Percentiles rank a stretch among this genome's conserved stretches.
Conservation (phyloP, 2,797 vertebrate genomes). For the Brachyalestes nurse region DNA sequence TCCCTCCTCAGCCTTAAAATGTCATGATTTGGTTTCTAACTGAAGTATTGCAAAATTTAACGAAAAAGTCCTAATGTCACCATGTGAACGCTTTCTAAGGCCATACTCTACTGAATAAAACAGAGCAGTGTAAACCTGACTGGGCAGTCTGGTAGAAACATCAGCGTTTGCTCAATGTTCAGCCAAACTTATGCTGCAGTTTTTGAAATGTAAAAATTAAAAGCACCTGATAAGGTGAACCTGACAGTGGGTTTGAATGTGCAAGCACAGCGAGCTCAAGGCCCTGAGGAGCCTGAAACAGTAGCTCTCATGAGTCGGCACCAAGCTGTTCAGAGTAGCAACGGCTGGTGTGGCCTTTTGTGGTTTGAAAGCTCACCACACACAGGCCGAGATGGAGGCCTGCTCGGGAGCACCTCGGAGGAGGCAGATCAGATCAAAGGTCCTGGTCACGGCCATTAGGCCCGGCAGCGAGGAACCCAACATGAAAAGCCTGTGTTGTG, state of each 20-base stretch:
- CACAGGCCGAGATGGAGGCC: conserved; percentile 70
- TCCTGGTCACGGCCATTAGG: conserved; percentile 86
- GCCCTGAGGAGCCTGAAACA: conserved; percentile 41
- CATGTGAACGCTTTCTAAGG: too few species aligned
- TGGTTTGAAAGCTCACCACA: conserved; percentile 63
- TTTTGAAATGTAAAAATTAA: neutral
- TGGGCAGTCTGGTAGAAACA: too few species aligned
- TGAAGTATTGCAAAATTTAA: too few species aligned
- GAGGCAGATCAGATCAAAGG: conserved; percentile 86
- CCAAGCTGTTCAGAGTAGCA: conserved; percentile 62
- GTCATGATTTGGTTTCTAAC: too few species aligned
- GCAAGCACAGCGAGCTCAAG: neutral
- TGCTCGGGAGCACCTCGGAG: conserved; percentile 74
- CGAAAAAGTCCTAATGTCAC: too few species aligned
- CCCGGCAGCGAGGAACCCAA: conserved; percentile 75
- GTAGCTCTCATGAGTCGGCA: conserved; percentile 64
- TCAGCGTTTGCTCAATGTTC: too few species aligned
- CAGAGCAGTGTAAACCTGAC: too few species aligned
- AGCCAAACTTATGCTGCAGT: neutral
- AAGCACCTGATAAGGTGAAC: neutral
- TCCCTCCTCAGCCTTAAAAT: too few species aligned
- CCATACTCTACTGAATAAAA: too few species aligned
- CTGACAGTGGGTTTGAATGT: conserved; percentile 1
- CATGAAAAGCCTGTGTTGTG: conserved; percentile 86
- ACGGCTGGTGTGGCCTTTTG: conserved; percentile 76